Evolutionary conservation across 2,797 vertebrate genomes (phyloP).

Genomic region (Anniella stebbinsi): DNA sequence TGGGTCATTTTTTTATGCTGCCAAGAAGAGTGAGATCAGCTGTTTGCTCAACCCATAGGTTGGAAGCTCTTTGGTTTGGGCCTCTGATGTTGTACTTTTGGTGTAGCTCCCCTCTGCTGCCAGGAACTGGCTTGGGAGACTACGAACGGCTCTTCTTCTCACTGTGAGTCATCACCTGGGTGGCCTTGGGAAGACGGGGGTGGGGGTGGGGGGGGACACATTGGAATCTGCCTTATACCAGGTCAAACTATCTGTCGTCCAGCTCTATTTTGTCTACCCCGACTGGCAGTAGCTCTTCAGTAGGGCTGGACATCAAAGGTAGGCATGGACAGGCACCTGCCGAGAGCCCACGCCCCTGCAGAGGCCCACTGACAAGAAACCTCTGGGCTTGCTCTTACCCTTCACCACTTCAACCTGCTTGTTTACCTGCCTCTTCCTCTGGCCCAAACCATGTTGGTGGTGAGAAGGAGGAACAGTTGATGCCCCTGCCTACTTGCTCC

Average conservation of each 20-base stretch:
- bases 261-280: neutral
- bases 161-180: neutral
- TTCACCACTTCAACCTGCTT: too few relatives aligned
- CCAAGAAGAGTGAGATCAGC: constrained; percentile 1
- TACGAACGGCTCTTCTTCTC: neutral
- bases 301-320: too few relatives aligned
- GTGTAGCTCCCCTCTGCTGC: neutral
- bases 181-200: neutral
- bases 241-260: neutral
- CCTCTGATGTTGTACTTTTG: neutral
- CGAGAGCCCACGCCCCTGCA: too few relatives aligned
- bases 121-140: neutral
- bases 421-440: too few relatives aligned
- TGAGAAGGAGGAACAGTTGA: too few relatives aligned
- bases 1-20: constrained; percentile 4
- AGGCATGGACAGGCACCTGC: too few relatives aligned
- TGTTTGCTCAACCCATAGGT: neutral
- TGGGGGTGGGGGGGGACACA: too few relatives aligned
- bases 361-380: too few relatives aligned
- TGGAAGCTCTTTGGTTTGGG: neutral
- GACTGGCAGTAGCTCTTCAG: neutral
- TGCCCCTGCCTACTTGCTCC: too few relatives aligned
- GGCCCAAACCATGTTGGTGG: too few relatives aligned
- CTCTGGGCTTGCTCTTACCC: too few relatives aligned
- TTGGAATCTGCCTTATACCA: neutral